A percentile compares a stretch with the other conserved stretches of the same genome.
Conservation (phyloP, 2,113 vertebrate genomes). For the Promerops cafer region DNA sequence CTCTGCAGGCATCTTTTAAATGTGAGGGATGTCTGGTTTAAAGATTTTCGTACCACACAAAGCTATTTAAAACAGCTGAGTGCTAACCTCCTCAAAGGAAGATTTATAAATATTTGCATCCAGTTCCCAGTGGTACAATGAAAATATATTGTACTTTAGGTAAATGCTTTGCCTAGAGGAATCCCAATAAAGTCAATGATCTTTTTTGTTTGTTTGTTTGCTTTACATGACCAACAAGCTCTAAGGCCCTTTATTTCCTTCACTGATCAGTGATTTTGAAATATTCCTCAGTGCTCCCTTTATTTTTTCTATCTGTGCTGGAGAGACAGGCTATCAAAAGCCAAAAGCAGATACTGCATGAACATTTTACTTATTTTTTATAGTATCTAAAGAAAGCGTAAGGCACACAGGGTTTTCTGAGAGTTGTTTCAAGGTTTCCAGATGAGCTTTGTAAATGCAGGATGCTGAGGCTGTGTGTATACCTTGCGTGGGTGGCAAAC, state of each 20-base stretch:
- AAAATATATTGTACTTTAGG: background rate
- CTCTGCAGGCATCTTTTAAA: background rate
- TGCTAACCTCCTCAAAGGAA: background rate
- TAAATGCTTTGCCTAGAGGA: slow-evolving; percentile 12
- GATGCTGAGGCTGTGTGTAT: background rate
- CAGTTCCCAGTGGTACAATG: background rate
- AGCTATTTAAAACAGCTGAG: background rate
- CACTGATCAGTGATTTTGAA: slow-evolving; percentile 37
- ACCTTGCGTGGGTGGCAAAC: background rate
- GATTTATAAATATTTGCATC: slow-evolving; percentile 34
- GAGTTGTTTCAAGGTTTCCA: background rate
- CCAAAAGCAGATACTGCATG: background rate
- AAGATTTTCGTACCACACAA: background rate
- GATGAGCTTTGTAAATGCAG: background rate
- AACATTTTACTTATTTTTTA: background rate
- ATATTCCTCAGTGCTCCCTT: background rate
- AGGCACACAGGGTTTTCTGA: background rate
- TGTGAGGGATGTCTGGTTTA: background rate
- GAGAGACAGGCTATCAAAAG: background rate
- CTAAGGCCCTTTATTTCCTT: background rate
- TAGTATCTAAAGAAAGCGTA: background rate
- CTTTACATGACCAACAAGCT: background rate
- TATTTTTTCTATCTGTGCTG: background rate
- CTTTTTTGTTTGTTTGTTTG: background rate
- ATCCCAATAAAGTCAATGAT: slow-evolving; percentile 26